Evolutionary conservation across 2,888 invertebrate genomes (phyloP).

Genomic region (Drosophila demipolita): DNA sequence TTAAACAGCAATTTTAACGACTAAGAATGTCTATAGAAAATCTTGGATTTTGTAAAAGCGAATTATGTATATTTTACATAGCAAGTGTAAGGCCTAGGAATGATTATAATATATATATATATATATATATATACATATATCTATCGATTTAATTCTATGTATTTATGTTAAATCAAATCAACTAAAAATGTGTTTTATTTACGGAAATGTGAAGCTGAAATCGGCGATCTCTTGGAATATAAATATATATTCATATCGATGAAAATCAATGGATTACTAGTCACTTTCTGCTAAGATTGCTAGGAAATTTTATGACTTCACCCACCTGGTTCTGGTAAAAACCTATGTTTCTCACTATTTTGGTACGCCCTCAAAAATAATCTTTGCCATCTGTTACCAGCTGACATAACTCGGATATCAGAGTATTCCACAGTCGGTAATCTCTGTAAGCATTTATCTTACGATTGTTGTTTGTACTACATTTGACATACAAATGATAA

Average conservation of each 20-base stretch:
- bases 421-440: too few species aligned
- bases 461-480: too few species aligned
- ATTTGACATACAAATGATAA: too few species aligned
- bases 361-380: background rate
- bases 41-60: background rate
- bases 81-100: slow-evolving; percentile 4
- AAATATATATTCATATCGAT: background rate
- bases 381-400: background rate
- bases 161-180: slow-evolving; percentile 11
- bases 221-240: background rate
- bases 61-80: slow-evolving; percentile 16
- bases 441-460: too few species aligned
- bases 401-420: too few species aligned
- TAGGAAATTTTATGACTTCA: background rate
- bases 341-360: background rate
- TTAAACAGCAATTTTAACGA: background rate
- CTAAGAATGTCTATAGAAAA: background rate
- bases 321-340: background rate
- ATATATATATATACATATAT: slow-evolving; percentile 20
- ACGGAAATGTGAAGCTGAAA: background rate
- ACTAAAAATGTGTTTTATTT: slow-evolving; percentile 15
- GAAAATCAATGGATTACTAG: too few species aligned
- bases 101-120: slow-evolving; percentile 14
- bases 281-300: background rate
- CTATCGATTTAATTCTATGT: slow-evolving; percentile 14